A percentile compares a stretch with the other conserved stretches of the same genome.
phyloP scores from a whole-genome alignment of 1,140 invertebrate genomes.

The Lepidostoma basale region DNA sequence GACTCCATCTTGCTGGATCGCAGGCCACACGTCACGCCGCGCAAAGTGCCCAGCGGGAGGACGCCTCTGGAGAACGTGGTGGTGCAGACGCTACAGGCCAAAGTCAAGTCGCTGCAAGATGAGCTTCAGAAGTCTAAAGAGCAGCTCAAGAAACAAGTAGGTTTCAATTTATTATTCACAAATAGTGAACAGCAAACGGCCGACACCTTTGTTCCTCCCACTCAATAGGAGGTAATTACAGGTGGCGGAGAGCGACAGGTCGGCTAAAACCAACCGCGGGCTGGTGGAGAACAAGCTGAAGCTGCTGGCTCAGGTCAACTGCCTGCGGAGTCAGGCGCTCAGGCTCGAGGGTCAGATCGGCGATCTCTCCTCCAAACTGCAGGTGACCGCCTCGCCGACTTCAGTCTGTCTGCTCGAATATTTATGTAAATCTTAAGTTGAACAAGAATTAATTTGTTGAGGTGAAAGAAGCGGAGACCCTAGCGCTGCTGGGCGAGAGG shows the following conservation, averaged over 20 bases:
- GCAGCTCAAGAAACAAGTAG: slow-evolving; percentile 28
- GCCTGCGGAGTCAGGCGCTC: background rate
- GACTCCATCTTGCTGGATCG: no score
- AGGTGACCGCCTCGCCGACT: background rate
- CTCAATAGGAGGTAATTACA: no score
- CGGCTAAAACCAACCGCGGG: slow-evolving; percentile 4
- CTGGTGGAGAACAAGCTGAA: slow-evolving; percentile 28
- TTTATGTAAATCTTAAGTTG: background rate
- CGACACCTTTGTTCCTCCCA: no score
- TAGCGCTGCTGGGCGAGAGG: slow-evolving; percentile 11
- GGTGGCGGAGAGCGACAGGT: background rate
- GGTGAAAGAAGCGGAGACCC: slow-evolving; percentile 32
- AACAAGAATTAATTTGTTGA: background rate
- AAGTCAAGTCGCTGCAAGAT: slow-evolving; percentile 19
- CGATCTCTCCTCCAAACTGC: slow-evolving; percentile 17
- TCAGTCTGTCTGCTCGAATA: background rate
- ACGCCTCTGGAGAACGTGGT: background rate
- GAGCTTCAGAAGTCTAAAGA: slow-evolving; percentile 25
- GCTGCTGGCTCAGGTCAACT: slow-evolving; percentile 24
- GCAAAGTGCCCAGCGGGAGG: no score
- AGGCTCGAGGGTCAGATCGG: slow-evolving; percentile 21
- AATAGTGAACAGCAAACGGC: no score
- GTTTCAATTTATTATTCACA: no score
- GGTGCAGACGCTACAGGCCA: slow-evolving; percentile 1
- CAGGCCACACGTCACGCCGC: no score